Conservation (phyloP, 2,797 vertebrate genomes). For the Sebastiscus tertius region DNA sequence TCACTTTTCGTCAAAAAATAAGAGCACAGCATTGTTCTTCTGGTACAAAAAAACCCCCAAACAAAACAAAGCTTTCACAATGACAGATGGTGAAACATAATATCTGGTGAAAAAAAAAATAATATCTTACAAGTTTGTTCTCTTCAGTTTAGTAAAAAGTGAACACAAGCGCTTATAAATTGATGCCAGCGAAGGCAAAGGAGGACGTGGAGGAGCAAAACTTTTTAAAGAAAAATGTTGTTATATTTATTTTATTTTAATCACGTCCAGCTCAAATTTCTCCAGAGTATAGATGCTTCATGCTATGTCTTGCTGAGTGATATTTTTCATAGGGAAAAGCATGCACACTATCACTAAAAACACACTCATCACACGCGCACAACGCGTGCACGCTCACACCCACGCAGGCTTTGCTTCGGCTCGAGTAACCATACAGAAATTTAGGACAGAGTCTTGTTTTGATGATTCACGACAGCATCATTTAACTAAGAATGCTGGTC, state of each 20-base stretch:
- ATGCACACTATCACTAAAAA: background rate
- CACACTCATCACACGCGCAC: background rate
- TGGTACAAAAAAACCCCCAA: background rate
- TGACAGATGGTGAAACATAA: slow-evolving; percentile 10
- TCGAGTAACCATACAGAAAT: slow-evolving; percentile 22
- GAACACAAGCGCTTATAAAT: background rate
- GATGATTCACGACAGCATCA: slow-evolving; percentile 44
- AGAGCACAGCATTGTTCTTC: background rate
- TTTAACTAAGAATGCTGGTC: slow-evolving; percentile 29
- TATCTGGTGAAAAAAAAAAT: background rate
- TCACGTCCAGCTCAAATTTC: background rate
- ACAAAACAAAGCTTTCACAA: background rate
- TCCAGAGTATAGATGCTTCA: background rate
- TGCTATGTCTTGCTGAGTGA: background rate
- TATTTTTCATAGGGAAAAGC: background rate
- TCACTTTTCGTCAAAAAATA: background rate
- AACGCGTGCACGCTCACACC: background rate
- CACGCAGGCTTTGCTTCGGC: slow-evolving; percentile 5
- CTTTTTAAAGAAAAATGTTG: background rate
- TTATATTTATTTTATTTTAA: background rate
- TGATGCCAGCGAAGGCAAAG: background rate
- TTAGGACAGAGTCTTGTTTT: slow-evolving; percentile 46
- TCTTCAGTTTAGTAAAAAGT: background rate
- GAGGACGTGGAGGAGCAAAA: background rate
- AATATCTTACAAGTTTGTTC: background rate